Conservation (phyloP, 2,888 invertebrate genomes). For the Dynastes hyllus region DNA sequence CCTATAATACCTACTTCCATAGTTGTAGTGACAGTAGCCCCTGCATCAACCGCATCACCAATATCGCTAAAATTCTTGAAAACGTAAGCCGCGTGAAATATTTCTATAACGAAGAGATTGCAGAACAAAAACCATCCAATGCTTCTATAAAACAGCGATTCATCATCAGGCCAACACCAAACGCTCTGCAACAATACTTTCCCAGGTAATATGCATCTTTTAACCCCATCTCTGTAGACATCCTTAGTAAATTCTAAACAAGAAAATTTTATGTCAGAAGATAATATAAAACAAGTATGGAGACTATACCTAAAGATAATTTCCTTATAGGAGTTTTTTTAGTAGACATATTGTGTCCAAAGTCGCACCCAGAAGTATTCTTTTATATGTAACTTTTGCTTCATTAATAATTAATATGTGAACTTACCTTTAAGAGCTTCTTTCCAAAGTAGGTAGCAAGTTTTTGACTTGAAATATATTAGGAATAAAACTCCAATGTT, state of each 20-base stretch:
- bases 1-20: conserved; percentile 14
- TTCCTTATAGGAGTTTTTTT: conserved; percentile 2
- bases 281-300: neutral
- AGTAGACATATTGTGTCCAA: neutral
- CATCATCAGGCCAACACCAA: conserved; percentile 48
- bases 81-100: conserved; percentile 45
- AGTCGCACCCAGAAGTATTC: neutral
- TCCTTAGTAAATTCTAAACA: conserved; percentile 32
- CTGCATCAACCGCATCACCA: conserved; percentile 23
- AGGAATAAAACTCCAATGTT: too few species aligned
- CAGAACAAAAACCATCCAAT: conserved; percentile 38
- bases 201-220: conserved; percentile 35
- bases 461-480: too few species aligned
- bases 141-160: neutral
- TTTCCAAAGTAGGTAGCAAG: too few species aligned
- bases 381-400: neutral
- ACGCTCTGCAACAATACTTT: conserved; percentile 46
- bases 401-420: too few species aligned
- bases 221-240: conserved; percentile 38
- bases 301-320: conserved; percentile 28
- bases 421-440: too few species aligned
- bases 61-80: conserved; percentile 36
- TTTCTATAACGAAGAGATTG: conserved; percentile 42
- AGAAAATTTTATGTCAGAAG: neutral
- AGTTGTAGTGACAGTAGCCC: conserved; percentile 46